Base-by-base conservation (phyloP, 2,113 vertebrate species). In the Oryzias melastigma region DNA sequence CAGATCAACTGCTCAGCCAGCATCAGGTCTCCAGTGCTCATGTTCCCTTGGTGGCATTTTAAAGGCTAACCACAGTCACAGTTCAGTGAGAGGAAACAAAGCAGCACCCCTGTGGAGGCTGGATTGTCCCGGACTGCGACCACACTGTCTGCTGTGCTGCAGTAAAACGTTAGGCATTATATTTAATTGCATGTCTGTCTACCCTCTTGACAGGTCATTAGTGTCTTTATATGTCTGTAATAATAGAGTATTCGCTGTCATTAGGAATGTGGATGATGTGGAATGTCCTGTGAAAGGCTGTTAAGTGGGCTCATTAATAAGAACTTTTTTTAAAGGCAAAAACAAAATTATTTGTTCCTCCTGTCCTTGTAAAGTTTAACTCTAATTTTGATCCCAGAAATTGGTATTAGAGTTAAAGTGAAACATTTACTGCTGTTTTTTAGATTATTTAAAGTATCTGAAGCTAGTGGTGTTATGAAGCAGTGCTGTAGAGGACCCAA, bases 191-290 rank as follows among this genome's bases (percentile, higher is more conserved):
- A 80, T 61, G 73, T 80, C 78, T 85, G 80, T 85, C 82, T 81
- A 73, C 73, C 35, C 46, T 71, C 69, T 70, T 74, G 77, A 80
- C 73, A 88, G 80, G 74, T 84, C 80, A 83, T 87, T 87, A 84
- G 82, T 58, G 71, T 74, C 75, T 78, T 87, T 82, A 83, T 78
- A 76, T 48, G 71, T 86, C 71, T 76, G 68, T 88, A 78, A 86
- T 86, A 81, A 86, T 83, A 78, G 69, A 70, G 59, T 84, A 81
- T 84, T 80, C 77, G 77, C 80, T 88, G 82, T 85, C 81, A 87
- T 83, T 85, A 85, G 73, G 75, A 75, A 79, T 80, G 75, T 63
- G 79, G 61, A 87, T 78, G 65, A 78, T 73, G 70, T 60, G 75
- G 75, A 81, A 84, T 81, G 75, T 62, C 65, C 57, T 50, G 56